Base-by-base conservation (phyloP, 2,113 vertebrate genomes). In the Syngnathus typhle region DNA sequence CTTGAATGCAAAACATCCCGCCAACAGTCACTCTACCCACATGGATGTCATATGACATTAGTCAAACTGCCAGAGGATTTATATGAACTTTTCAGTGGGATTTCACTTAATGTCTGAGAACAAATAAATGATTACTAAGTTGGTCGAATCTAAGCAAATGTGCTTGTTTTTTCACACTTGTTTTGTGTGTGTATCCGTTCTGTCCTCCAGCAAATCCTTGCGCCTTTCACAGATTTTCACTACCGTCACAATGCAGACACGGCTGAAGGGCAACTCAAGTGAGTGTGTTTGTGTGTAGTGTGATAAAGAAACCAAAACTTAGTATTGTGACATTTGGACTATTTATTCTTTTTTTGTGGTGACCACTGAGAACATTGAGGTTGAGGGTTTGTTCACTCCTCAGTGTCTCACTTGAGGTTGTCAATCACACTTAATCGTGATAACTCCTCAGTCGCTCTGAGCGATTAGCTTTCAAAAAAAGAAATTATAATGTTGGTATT, bases 151-250 rank as follows among this genome's bases (percentile, higher is more conserved):
- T 37, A 6, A 62, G 39, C 41, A 23, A 62, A 41, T 27, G 6
- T 62, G 60, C 46, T 51, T n/a, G 18, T 39, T 54, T 10, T 54
- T 39, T 67, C 58, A 41, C 51, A 39, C 18, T 21, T 67, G 49
- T 55, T 55, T 73, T 75, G 6, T 68, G 11, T 69, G 27, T 52
- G 23, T 69, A 16, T 64, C 7, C 75, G 44, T 70, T 81, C n/a
- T 76, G 11, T 83, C 77, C 67, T 81, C 73, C 84, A 99, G 97
- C 90, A 96, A 94, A 98, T 99, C 92, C 92, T 99, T 69, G 96
- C 97, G 64, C 96, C 97, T 75, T 99, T 97, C 87, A 99, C 97
- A 61, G 97, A 99, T 91, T 98, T 98, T 89, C 96, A 98, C 94
- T 99, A 99, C 93, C 95, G 95, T 72, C 96, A 98, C 85, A 98